phyloP scores from a whole-genome alignment of 2,113 vertebrate species.

The Herpetotheres cachinnans region DNA sequence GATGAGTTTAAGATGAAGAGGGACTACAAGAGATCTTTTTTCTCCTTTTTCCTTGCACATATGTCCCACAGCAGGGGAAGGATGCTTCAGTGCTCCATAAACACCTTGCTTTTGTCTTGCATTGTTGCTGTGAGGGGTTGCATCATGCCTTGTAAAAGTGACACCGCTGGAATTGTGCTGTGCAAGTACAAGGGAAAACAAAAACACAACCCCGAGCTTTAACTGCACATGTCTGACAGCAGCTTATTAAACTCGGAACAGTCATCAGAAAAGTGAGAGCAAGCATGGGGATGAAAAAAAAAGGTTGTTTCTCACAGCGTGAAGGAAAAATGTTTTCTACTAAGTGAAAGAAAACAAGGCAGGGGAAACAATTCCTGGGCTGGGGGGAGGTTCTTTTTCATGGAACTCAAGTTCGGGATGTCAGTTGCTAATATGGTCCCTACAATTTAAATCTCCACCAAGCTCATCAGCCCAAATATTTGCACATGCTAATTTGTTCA shows the following conservation, averaged over 20 bases:
- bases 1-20: neutral
- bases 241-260: constrained; percentile 32
- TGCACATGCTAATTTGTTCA: constrained; percentile 65
- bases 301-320: neutral
- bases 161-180: neutral
- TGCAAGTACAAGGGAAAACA: constrained; percentile 8
- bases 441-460: constrained; percentile 69
- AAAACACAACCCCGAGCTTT: neutral
- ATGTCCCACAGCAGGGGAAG: neutral
- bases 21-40: neutral
- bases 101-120: neutral
- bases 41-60: neutral
- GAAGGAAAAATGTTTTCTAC: neutral
- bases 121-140: neutral
- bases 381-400: neutral
- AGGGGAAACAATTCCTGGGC: neutral
- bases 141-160: constrained; percentile 19
- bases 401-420: neutral
- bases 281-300: neutral
- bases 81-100: neutral
- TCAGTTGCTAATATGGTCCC: constrained; percentile 34
- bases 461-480: constrained; percentile 67
- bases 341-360: neutral
- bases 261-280: constrained; percentile 7
- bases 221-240: constrained; percentile 33